Evolutionary conservation across 2,888 invertebrate genomes (phyloP).

Genomic region (Idaea aversata): DNA sequence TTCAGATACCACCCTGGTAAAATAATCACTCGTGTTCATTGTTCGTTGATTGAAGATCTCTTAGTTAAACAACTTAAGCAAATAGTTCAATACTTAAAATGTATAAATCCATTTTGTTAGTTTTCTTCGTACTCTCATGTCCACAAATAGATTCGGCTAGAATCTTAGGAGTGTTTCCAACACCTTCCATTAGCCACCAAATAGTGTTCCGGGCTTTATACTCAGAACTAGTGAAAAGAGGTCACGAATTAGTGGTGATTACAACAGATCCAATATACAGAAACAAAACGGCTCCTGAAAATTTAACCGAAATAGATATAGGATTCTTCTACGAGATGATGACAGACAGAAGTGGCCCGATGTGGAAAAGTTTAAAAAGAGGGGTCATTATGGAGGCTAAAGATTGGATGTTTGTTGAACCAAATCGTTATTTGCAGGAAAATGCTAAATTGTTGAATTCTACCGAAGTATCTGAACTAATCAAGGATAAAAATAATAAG

Average conservation of each 20-base stretch:
- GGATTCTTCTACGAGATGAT: conserved; percentile 37
- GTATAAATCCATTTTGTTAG: too few relatives aligned
- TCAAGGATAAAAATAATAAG: conserved; percentile 25
- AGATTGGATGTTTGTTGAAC: conserved; percentile 11
- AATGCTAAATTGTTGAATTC: conserved; percentile 11
- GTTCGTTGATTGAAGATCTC: too few relatives aligned
- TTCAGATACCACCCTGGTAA: too few relatives aligned
- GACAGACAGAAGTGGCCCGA: conserved; percentile 4
- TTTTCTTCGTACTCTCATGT: neutral
- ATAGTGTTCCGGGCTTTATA: conserved; percentile 45
- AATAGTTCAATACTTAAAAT: too few relatives aligned
- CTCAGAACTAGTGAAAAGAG: conserved; percentile 49
- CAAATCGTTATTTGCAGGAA: conserved; percentile 10
- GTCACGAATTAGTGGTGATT: conserved; percentile 57
- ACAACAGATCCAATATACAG: conserved; percentile 49
- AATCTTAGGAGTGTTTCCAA: conserved; percentile 49
- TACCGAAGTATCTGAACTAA: conserved; percentile 30
- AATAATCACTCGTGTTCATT: too few relatives aligned
- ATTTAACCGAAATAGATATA: conserved; percentile 54
- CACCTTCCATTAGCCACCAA: conserved; percentile 56
- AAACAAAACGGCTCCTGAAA: conserved; percentile 34
- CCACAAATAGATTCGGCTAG: conserved; percentile 28
- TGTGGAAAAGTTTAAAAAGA: conserved; percentile 5
- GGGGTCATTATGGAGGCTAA: conserved; percentile 2
- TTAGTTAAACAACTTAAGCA: too few relatives aligned